Evolutionary conservation across 2,888 invertebrate genomes (phyloP).

Genomic region (Polyommatus icarus): DNA sequence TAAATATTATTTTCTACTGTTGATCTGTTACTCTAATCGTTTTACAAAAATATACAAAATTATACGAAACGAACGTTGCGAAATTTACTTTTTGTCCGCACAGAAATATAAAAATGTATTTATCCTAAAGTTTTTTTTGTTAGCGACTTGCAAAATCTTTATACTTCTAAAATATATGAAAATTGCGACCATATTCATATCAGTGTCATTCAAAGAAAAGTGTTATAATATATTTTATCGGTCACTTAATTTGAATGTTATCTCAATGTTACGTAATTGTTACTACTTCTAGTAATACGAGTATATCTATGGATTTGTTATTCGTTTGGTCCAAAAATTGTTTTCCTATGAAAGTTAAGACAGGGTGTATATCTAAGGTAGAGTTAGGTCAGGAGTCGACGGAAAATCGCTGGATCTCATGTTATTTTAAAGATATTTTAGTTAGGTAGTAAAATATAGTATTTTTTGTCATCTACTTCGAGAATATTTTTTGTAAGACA

Average conservation of each 20-base stretch:
- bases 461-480: not conserved
- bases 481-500: too few relatives aligned
- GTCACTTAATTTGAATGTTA: slow-evolving; percentile 43
- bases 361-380: slow-evolving; percentile 79
- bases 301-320: slow-evolving; percentile 35
- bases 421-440: slow-evolving; percentile 13
- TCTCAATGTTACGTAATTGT: slow-evolving; percentile 34
- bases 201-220: slow-evolving; percentile 56
- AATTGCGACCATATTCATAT: slow-evolving; percentile 50
- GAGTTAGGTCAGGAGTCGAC: slow-evolving; percentile 61
- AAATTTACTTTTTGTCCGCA: not conserved
- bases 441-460: not conserved
- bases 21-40: not conserved
- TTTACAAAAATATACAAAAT: not conserved
- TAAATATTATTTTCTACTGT: slow-evolving; percentile 54
- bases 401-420: slow-evolving; percentile 28
- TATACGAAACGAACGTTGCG: not conserved
- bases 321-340: slow-evolving; percentile 26
- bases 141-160: not conserved
- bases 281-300: slow-evolving; percentile 7
- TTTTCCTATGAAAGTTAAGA: slow-evolving; percentile 42
- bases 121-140: not conserved
- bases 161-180: not conserved
- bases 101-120: not conserved
- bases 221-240: slow-evolving; percentile 43